Conservation (phyloP, 2,113 vertebrate species). For the Phyllostomus discolor region DNA sequence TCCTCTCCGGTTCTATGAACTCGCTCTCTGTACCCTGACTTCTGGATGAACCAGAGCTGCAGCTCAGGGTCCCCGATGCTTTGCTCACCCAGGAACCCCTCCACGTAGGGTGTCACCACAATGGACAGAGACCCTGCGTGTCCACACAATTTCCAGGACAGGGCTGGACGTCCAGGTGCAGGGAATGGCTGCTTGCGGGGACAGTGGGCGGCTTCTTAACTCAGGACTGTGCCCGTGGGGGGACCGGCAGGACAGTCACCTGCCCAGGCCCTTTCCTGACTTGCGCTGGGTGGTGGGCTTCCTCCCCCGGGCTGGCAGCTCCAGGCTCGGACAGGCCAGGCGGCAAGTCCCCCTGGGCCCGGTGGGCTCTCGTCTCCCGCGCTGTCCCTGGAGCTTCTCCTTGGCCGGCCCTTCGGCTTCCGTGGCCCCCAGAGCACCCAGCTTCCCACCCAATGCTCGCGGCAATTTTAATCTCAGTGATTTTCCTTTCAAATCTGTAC, state of each 20-base stretch:
- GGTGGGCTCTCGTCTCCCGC: too few relatives aligned
- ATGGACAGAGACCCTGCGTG: neutral
- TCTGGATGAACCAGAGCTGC: neutral
- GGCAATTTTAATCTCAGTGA: neutral
- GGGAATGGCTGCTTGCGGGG: neutral
- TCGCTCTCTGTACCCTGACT: neutral
- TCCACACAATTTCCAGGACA: neutral
- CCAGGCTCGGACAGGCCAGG: accelerated
- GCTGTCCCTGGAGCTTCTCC: neutral
- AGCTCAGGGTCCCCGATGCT: accelerated
- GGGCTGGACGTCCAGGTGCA: neutral
- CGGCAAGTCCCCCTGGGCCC: neutral
- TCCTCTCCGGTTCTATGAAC: neutral
- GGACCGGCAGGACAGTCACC: neutral
- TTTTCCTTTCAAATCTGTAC: neutral
- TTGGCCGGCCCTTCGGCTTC: neutral
- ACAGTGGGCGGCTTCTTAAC: neutral
- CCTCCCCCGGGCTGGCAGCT: too few relatives aligned
- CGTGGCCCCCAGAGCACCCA: neutral
- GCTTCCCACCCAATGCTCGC: neutral
- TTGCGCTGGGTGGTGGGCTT: neutral
- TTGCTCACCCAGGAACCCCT: neutral
- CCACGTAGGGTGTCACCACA: accelerated
- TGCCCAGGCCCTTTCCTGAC: neutral
- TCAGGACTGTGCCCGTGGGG: too few relatives aligned